A percentile compares a stretch with the other conserved stretches of the same genome.
These are phyloP conservation scores for Lamproptera curius DNA, from an alignment of 2,888 invertebrate genomes.

Conservation along the genomic window DNA sequence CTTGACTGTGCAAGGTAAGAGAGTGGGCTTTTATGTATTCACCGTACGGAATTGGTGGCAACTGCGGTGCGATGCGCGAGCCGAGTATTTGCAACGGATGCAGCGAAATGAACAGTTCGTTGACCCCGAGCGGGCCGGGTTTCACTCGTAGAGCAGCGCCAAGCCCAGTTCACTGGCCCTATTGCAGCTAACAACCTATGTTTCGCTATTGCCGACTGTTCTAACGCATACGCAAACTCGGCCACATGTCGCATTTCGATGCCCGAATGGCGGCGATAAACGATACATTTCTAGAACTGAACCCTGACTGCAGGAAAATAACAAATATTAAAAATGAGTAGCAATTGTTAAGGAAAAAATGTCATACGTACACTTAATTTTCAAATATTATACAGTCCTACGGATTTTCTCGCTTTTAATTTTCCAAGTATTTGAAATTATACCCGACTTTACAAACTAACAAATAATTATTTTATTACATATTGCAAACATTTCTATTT, in stretches of 20 bases:
- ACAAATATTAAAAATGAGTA: too few relatives aligned
- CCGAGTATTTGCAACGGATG: conserved; percentile 76
- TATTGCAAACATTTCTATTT: too few relatives aligned
- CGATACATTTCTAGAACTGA: too few relatives aligned
- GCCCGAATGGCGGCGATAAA: too few relatives aligned
- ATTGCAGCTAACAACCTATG: conserved; percentile 53
- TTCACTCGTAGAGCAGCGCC: conserved; percentile 66
- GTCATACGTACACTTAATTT: too few relatives aligned
- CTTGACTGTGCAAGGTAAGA: conserved; percentile 52
- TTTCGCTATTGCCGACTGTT: conserved; percentile 38
- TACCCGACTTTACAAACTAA: too few relatives aligned
- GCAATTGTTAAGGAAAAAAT: too few relatives aligned
- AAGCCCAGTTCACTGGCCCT: conserved; percentile 69
- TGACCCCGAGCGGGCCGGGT: conserved; percentile 70
- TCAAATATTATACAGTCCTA: too few relatives aligned
- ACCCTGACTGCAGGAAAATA: too few relatives aligned
- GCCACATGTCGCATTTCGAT: conserved; percentile 5
- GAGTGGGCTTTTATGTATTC: conserved; percentile 57
- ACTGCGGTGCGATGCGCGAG: conserved; percentile 55
- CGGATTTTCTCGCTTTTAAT: too few relatives aligned
- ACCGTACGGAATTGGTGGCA: conserved; percentile 65
- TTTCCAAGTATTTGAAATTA: too few relatives aligned
- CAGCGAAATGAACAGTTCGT: conserved; percentile 76
- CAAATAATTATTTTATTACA: too few relatives aligned
- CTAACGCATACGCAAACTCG: background rate